These are phyloP conservation scores for Vulpes ferrilata DNA, from an alignment of 2,113 vertebrate genomes.

Conservation along the genomic window DNA sequence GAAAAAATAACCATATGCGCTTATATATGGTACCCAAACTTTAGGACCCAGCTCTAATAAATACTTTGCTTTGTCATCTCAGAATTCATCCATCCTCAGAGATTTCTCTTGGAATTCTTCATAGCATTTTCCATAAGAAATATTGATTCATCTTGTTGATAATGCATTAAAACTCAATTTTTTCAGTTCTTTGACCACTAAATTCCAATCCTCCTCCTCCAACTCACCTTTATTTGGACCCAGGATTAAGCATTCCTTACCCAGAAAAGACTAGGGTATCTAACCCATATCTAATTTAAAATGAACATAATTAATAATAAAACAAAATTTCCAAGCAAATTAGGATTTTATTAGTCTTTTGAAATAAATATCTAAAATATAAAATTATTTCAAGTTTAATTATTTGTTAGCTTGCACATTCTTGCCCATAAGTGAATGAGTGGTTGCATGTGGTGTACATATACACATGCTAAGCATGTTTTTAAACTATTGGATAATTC, in stretches of 20 bases:
- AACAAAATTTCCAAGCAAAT: neutral
- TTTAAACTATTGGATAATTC: neutral
- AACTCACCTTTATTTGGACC: neutral
- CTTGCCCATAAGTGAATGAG: neutral
- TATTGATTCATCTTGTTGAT: neutral
- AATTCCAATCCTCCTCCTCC: neutral
- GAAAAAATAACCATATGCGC: neutral
- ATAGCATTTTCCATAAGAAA: neutral
- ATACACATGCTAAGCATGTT: neutral
- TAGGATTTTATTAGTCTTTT: neutral
- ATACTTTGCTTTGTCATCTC: neutral
- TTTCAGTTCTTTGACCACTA: neutral
- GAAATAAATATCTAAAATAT: neutral
- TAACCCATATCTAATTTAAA: neutral
- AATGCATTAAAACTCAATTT: neutral
- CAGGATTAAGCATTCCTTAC: neutral
- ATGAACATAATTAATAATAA: neutral
- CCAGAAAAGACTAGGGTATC: neutral
- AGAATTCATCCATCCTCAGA: neutral
- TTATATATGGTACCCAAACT: neutral
- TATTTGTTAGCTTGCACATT: neutral
- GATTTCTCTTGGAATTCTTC: neutral
- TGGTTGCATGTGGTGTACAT: neutral
- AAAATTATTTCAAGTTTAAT: neutral
- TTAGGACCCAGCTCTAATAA: neutral